These are phyloP conservation scores for Premnoplex brunnescens DNA, from an alignment of 2,797 vertebrate species.

Conservation along the genomic window DNA sequence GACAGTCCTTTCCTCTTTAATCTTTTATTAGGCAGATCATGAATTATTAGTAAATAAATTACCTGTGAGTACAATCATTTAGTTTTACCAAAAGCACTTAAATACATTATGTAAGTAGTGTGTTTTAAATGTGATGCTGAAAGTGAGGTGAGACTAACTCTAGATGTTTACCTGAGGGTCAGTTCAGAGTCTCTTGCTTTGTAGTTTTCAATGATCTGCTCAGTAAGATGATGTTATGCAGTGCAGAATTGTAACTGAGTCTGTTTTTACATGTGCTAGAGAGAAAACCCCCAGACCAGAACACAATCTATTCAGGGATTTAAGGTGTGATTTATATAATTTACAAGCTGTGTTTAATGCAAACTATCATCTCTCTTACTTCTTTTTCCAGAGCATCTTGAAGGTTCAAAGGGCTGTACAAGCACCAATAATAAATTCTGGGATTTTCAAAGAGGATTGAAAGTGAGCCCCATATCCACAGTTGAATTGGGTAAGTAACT, in stretches of 20 bases:
- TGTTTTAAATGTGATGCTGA: not conserved
- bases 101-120: not conserved
- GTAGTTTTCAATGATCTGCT: not conserved
- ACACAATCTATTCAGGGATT: not conserved
- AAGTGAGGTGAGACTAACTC: not conserved
- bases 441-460: constrained; percentile 25
- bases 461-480: not conserved
- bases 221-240: not conserved
- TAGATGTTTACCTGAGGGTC: not conserved
- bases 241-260: not conserved
- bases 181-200: not conserved
- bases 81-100: not conserved
- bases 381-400: not conserved
- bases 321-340: constrained; percentile 31
- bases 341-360: constrained; percentile 25
- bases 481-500: not conserved
- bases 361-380: not conserved
- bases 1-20: not conserved
- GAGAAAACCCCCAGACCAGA: constrained; percentile 12
- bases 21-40: not conserved
- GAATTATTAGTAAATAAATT: not conserved
- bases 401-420: constrained; percentile 23
- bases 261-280: not conserved
- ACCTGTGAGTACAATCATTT: not conserved
- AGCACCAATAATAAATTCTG: constrained; percentile 34